Evolutionary conservation across 2,888 invertebrate genomes (phyloP), one percentile per base, ranked within the genome.

Genomic region (Calameuta pallipes): DNA sequence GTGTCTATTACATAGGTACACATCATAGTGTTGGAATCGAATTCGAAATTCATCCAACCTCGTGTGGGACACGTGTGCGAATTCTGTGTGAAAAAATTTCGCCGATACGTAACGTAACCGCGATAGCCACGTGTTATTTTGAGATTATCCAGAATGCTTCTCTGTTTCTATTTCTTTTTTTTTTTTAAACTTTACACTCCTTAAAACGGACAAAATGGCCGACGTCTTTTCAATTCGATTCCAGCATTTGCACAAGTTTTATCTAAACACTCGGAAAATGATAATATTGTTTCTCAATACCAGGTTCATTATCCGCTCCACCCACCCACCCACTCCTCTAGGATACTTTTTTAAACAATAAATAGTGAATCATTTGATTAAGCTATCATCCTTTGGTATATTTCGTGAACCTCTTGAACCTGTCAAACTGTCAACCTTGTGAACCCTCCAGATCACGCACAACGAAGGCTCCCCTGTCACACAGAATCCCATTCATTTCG

Each of bases 1-100:
- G 88, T 87, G 86, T 88, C 89, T 87, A 88, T 89, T 89, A 87
- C 85, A 88, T 88, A 89, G 86, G 80, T 86, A 85, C 87, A 87
- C 88, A 86, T 86, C 80, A 76, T 83, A 76, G 85, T 86, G 87
- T 85, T 88, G 88, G 85, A 88, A 89, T 89, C 88, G 85, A 87
- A 85, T 84, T 33, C n/a, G 74, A 81, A 79, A 13, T 70, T 33
- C 41, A 41, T 41, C 15, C 15, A 41, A 15, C 15, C 41, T 2
- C 15, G 1, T 6, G 41, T 15, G 0, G 41, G 41, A 15, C 4
- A 4, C 41, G 41, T 4, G 41, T 41, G 41, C 41, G 13, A 41
- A 15, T 41, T 15, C 1, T 15, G 15, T 41, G 1, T 41, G 4
- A 6, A 41, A 37, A 13, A 41, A 15, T 15, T 41, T 41, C 6